A percentile compares a stretch with the other conserved stretches of the same genome.
These are phyloP conservation scores for Latrodectus elegans DNA, from an alignment of 2,888 invertebrate genomes.

Conservation along the genomic window DNA sequence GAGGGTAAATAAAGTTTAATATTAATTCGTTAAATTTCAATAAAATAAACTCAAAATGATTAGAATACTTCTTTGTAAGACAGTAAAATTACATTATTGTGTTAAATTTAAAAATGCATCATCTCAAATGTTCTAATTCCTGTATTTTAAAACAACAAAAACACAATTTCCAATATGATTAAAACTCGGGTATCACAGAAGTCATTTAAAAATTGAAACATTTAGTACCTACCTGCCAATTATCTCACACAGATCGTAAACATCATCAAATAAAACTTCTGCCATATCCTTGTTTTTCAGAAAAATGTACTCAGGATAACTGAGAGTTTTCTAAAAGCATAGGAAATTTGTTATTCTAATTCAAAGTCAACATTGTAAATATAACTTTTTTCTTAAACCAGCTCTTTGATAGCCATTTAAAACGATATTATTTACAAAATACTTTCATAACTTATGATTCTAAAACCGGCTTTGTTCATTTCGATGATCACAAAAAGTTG, in stretches of 20 bases:
- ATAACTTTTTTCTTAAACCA: neutral
- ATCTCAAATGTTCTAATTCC: no score
- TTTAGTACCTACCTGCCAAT: slow-evolving; percentile 92
- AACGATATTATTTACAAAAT: slow-evolving; percentile 39
- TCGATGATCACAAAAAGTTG: no score
- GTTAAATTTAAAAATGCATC: no score
- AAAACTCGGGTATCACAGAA: no score
- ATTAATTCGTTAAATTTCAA: no score
- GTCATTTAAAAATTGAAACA: slow-evolving; percentile 6
- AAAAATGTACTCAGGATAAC: slow-evolving; percentile 15
- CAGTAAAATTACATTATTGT: no score
- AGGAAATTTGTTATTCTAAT: neutral
- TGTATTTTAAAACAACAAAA: no score
- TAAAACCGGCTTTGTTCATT: no score
- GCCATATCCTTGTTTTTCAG: slow-evolving; percentile 86
- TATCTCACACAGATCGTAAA: slow-evolving; percentile 95
- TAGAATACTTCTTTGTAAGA: no score
- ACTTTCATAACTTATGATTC: neutral
- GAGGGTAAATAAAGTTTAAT: no score
- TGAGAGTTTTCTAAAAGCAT: neutral
- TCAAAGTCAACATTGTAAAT: neutral
- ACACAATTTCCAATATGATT: no score
- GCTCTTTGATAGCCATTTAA: neutral
- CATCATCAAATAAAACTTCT: slow-evolving; percentile 97
- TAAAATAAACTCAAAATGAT: no score